phyloP scores from a whole-genome alignment of 2,888 invertebrate species.

The Chloroclysta siterata region DNA sequence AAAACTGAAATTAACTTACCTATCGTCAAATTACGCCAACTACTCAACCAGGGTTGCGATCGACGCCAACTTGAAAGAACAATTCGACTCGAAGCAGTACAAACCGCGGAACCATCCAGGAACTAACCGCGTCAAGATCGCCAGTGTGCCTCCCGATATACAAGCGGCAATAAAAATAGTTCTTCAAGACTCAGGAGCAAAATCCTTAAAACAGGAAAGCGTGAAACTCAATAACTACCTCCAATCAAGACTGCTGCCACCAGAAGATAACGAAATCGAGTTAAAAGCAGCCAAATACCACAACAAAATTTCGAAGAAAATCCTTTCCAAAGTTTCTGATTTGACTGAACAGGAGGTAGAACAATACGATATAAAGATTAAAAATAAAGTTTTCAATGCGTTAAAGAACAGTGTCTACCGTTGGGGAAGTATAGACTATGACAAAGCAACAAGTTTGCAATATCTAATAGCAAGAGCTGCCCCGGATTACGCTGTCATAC shows the following conservation, averaged over 20 bases:
- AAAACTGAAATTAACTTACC: conserved; percentile 58
- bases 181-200: conserved; percentile 84
- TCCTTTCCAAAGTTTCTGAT: conserved; percentile 54
- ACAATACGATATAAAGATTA: conserved; percentile 73
- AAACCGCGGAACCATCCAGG: conserved; percentile 92
- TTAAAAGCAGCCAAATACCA: conserved; percentile 72
- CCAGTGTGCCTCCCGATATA: conserved; percentile 86
- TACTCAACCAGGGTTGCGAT: conserved; percentile 76
- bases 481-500: conserved; percentile 90
- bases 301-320: conserved; percentile 64
- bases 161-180: conserved; percentile 82
- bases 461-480: conserved; percentile 90
- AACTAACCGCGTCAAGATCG: conserved; percentile 79
- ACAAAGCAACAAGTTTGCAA: conserved; percentile 86
- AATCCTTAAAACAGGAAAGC: conserved; percentile 82
- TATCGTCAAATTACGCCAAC: conserved; percentile 53
- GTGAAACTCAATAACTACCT: conserved; percentile 85
- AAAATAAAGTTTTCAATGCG: conserved; percentile 81
- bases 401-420: conserved; percentile 87
- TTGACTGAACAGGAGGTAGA: conserved; percentile 65
- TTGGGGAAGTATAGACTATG: conserved; percentile 91
- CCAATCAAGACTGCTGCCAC: conserved; percentile 86
- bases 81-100: conserved; percentile 78
- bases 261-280: conserved; percentile 83
- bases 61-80: conserved; percentile 76